Base-by-base conservation (phyloP, 2,888 invertebrate genomes). In the Capitulum mitella region DNA sequence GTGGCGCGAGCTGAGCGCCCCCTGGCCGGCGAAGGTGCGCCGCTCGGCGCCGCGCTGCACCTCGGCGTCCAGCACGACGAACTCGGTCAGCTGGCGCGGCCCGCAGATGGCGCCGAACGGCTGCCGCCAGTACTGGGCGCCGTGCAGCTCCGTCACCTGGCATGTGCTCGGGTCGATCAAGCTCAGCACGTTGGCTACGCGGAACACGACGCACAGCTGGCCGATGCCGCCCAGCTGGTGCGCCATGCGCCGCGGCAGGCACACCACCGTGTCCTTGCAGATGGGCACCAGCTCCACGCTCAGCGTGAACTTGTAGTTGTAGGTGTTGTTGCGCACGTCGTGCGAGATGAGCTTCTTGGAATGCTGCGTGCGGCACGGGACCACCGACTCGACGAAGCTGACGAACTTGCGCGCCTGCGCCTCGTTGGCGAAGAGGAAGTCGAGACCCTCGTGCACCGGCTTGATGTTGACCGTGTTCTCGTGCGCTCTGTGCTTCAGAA, bases 271-370 rank as follows among this genome's bases (percentile, higher is more conserved):
- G 85, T 97, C 95, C 86, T 97, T 98, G 32, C 98, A 98, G 79
- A 99, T 86, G 0, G 99, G 98, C 0, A 95, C 96, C 83, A 99
- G 94, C 86, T 99, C 98, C 82, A 99, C 92, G 81, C 94, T 93
- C 83, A 84, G 89, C 12, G 97, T 94, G 85, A 93, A 94, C 86
- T 99, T 99, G 87, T 97, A 98, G 86, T 98, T 98, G 87, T 93
- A 98, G 26, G 92, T 90, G 85, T 99, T 99, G 85, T 94, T 98
- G 86, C 96, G 97, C 79, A 95, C 93, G 86, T 99, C 99, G 84
- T 98, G 98, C 0, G 98, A 97, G 83, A 98, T 93, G 64, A 98
- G 88, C 84, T 97, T 96, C 86, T 98, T 97, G 0, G 98, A 96
- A 84, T 93, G 92, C 82, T 92, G 91, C 84, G 91, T 91, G 84